These are phyloP conservation scores for Torymus auratus DNA, from an alignment of 2,888 invertebrate species.

Conservation along the genomic window DNA sequence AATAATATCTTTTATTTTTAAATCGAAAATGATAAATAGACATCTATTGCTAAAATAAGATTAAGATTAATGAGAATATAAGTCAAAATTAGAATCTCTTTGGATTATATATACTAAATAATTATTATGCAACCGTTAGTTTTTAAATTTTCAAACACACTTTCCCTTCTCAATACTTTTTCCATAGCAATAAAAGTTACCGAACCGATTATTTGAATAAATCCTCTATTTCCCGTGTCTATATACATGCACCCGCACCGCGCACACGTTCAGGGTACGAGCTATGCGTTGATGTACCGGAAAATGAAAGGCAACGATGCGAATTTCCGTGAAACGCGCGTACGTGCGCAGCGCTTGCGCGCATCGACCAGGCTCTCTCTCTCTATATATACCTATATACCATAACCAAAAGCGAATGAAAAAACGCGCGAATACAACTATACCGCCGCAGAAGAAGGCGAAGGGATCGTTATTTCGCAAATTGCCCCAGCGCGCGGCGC, in stretches of 20 bases:
- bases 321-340: constrained; percentile 55
- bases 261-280: not conserved
- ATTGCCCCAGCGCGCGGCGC: constrained; percentile 58
- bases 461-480: constrained; percentile 62
- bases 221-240: no score
- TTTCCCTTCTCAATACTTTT: no score
- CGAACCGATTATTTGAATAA: constrained; percentile 47
- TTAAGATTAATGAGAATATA: no score
- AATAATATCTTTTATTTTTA: no score
- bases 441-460: constrained; percentile 26
- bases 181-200: constrained; percentile 16
- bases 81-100: no score
- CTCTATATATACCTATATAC: no score
- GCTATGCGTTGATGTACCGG: constrained; percentile 43
- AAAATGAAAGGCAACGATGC: constrained; percentile 57
- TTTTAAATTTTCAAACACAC: no score
- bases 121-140: no score
- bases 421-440: not conserved
- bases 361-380: not conserved
- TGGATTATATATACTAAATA: no score
- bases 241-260: not conserved
- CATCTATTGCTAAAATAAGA: no score
- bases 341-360: constrained; percentile 53
- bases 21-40: no score
- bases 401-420: not conserved